Evolutionary conservation across 2,797 vertebrate species (phyloP).

Genomic region (Pangasius krempfi): DNA sequence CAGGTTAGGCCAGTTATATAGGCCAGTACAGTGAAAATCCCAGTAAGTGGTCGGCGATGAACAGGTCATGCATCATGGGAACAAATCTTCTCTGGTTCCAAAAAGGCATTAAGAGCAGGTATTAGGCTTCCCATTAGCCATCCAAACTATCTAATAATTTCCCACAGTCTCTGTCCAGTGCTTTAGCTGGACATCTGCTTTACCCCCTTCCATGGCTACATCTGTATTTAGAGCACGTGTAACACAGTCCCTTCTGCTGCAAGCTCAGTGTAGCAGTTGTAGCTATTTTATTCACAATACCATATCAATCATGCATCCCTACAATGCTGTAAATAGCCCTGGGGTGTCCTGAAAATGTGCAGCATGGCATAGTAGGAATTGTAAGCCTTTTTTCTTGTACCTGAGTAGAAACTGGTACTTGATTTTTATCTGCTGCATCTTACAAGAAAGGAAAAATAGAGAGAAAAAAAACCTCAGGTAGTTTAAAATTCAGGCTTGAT

Average conservation of each 20-base stretch:
- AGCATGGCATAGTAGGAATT: not conserved
- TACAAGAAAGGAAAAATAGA: slow-evolving; percentile 53
- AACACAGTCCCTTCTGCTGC: not conserved
- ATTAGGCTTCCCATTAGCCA: not conserved
- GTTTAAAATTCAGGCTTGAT: slow-evolving; percentile 76
- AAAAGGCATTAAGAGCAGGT: not conserved
- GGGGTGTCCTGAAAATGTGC: slow-evolving; percentile 47
- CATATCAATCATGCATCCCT: not conserved
- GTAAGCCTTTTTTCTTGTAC: not conserved
- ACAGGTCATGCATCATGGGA: not conserved
- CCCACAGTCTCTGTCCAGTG: not conserved
- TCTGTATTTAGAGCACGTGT: not conserved
- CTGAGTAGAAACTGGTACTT: not conserved
- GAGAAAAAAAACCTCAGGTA: slow-evolving; percentile 75
- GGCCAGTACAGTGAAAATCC: not conserved
- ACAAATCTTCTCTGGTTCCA: not conserved
- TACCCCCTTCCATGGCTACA: not conserved
- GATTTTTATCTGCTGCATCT: not conserved
- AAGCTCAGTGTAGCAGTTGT: slow-evolving; percentile 5
- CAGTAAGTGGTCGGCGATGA: not conserved
- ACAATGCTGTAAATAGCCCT: slow-evolving; percentile 52
- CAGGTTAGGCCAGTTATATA: not conserved
- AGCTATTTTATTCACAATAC: not conserved
- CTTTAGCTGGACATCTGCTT: not conserved
- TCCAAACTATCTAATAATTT: not conserved